Percentiles rank a stretch among this genome's conserved stretches.
phyloP scores from a whole-genome alignment of 1,140 invertebrate genomes.

The Saxidomus purpurata region DNA sequence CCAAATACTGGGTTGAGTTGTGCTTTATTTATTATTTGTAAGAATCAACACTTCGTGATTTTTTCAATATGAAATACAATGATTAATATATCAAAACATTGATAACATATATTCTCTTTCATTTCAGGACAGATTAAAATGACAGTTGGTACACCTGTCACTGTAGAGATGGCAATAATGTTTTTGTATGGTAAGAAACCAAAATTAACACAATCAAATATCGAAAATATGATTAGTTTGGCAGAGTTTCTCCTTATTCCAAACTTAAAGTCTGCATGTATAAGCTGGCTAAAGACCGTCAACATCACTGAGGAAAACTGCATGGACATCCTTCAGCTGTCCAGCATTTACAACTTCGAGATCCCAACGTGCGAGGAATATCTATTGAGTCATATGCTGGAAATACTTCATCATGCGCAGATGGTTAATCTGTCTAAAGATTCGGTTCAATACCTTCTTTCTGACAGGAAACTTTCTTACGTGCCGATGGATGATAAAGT shows the following conservation, averaged over 20 bases:
- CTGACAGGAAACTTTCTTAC: background rate
- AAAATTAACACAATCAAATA: background rate
- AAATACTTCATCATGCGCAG: background rate
- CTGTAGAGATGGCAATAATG: background rate
- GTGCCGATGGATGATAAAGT: background rate
- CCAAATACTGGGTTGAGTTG: too few species aligned
- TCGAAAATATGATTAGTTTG: background rate
- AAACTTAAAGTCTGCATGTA: constrained; percentile 18
- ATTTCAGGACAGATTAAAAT: background rate
- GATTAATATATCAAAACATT: too few species aligned
- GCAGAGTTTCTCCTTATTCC: constrained; percentile 29
- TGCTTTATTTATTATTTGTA: too few species aligned
- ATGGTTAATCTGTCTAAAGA: constrained; percentile 33
- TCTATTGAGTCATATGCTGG: background rate
- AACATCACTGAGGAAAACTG: background rate
- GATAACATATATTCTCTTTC: too few species aligned
- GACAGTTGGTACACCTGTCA: background rate
- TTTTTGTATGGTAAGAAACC: constrained; percentile 35
- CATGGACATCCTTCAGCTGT: background rate
- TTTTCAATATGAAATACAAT: too few species aligned
- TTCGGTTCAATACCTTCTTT: background rate
- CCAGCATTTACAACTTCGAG: background rate
- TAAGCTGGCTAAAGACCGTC: background rate
- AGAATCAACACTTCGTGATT: too few species aligned
- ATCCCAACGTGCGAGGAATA: background rate